phyloP scores from a whole-genome alignment of 2,797 vertebrate species.

The Triplophysa yarkandensis region DNA sequence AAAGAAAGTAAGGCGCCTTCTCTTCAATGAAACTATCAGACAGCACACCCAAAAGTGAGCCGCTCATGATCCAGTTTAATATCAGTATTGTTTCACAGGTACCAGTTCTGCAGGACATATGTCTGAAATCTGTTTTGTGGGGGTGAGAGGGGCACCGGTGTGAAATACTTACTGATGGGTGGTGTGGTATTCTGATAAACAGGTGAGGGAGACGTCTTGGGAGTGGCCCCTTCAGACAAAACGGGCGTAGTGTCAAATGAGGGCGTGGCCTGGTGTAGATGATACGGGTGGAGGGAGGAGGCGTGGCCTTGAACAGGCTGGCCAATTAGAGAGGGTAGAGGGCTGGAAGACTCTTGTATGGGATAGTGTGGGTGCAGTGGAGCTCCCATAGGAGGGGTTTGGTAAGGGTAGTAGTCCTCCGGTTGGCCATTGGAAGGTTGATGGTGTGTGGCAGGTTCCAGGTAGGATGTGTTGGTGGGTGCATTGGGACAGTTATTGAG shows the following conservation, averaged over 20 bases:
- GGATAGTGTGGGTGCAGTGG: conserved; percentile 53
- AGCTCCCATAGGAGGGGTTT: conserved; percentile 50
- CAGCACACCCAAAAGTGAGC: conserved; percentile 37
- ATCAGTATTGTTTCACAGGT: conserved; percentile 23
- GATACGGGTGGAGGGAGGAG: conserved; percentile 70
- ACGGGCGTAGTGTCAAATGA: conserved; percentile 74
- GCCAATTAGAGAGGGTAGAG: conserved; percentile 69
- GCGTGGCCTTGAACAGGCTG: conserved; percentile 69
- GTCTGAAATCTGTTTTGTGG: conserved; percentile 8
- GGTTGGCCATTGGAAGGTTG: conserved; percentile 69
- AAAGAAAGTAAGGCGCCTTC: neutral
- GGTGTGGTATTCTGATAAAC: conserved; percentile 81
- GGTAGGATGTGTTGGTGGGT: conserved; percentile 54
- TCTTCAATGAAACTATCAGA: conserved; percentile 15
- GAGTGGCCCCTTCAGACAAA: conserved; percentile 83
- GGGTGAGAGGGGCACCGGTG: neutral
- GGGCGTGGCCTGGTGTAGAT: conserved; percentile 80
- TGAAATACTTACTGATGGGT: conserved; percentile 88
- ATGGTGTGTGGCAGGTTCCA: conserved; percentile 65
- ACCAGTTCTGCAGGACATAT: conserved; percentile 15
- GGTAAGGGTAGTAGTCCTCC: conserved; percentile 72
- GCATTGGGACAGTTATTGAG: conserved; percentile 70
- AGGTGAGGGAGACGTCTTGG: conserved; percentile 87
- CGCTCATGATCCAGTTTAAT: neutral
- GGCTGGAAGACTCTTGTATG: conserved; percentile 60